phyloP scores from a whole-genome alignment of 2,113 vertebrate genomes.

The Prietella phreatophila region DNA sequence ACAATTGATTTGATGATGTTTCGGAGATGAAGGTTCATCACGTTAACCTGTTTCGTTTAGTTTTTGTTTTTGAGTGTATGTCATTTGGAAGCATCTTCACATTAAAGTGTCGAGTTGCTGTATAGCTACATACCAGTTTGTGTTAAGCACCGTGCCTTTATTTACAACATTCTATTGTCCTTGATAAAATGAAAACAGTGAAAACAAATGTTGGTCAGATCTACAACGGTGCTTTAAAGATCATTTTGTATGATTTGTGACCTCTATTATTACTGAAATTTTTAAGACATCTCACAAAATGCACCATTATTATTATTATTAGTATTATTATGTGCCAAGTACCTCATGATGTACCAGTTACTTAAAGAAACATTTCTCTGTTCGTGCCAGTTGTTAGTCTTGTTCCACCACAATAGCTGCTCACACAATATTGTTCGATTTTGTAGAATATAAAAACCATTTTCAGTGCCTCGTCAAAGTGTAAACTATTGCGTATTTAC shows the following conservation, averaged over 20 bases:
- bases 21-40: not conserved
- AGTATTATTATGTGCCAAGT: not conserved
- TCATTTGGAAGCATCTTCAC: not conserved
- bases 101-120: not conserved
- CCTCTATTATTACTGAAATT: too few relatives aligned
- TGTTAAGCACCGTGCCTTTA: not conserved
- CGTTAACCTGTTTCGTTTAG: not conserved
- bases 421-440: not conserved
- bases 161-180: not conserved
- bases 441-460: not conserved
- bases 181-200: not conserved
- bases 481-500: slow-evolving; percentile 1
- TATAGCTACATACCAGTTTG: too few relatives aligned
- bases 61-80: too few relatives aligned
- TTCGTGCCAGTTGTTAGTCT: not conserved
- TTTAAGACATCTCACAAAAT: not conserved
- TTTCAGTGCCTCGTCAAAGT: not conserved
- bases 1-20: not conserved
- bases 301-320: not conserved
- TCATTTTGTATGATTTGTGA: not conserved
- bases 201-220: not conserved
- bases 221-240: not conserved
- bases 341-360: not conserved
- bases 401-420: not conserved
- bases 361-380: not conserved